Evolutionary conservation across 2,797 vertebrate genomes (phyloP), one percentile per base, ranked within the genome.

Genomic region (Hydrolagus colliei): DNA sequence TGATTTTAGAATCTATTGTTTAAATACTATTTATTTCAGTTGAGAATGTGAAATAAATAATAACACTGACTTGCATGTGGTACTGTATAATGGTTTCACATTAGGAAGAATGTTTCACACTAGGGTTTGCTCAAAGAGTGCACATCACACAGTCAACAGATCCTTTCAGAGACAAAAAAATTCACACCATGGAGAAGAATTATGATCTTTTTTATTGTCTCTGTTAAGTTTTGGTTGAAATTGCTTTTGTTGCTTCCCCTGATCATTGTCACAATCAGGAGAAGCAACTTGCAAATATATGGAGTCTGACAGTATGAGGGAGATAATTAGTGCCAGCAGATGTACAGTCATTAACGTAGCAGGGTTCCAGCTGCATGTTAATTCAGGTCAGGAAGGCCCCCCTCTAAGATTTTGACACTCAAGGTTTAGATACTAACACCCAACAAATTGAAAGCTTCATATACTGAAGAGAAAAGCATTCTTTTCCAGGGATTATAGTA

Each of bases 321-420:
- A 80, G 78, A 27, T 67, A 67, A 80, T 67, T 65, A 80, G 4
- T 16, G 67, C 35, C 62, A 67, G 12, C 62, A 65, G 78, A 67
- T 27, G 14, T 80, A 63, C 27, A 80, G 22, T 80, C 78, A 80
- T 80, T 80, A 80, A n/a, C 78, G 65, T 63, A 80, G 78, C 78
- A 5, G 78, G 65, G 22, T 61, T 67, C 35, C 22, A 80, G 78
- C 65, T 77, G 65, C 35, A 67, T 80, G 78, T 80, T 80, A 80
- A 67, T 80, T 80, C n/a, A 35, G 13, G 22, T 67, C 78, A 80
- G 16, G 78, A 22, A 13, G 67, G 13, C 78, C 75, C 62, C 78
- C 32, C 27, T 32, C 63, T 63, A 20, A 80, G 32, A 35, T 80
- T 27, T 80, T 32, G 78, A 80, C 63, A 80, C 67, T 80, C 9